phyloP scores from a whole-genome alignment of 2,888 invertebrate species.

The Halictus quadricinctus region DNA sequence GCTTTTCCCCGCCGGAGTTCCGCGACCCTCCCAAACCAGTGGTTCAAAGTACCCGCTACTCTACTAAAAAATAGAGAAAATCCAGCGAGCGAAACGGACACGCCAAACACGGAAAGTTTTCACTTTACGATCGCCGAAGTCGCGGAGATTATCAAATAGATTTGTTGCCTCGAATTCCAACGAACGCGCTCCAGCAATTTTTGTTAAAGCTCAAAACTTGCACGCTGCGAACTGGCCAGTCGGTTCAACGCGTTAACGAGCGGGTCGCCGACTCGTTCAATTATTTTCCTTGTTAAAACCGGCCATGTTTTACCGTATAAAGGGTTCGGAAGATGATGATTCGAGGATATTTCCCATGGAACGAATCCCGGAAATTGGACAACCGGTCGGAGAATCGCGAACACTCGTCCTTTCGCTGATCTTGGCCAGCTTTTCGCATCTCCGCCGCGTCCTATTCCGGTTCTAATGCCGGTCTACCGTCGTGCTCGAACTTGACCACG shows the following conservation, averaged over 20 bases:
- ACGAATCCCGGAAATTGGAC: slow-evolving; percentile 5
- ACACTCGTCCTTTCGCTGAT: slow-evolving; percentile 53
- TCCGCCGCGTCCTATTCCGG: slow-evolving; percentile 45
- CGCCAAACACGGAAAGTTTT: not conserved
- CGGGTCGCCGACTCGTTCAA: not conserved
- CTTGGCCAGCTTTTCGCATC: slow-evolving; percentile 53
- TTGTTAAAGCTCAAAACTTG: not conserved
- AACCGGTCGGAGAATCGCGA: not conserved
- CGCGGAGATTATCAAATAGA: not conserved
- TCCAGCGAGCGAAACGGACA: not conserved
- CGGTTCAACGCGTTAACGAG: not conserved
- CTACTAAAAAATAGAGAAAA: not conserved
- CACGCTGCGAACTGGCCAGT: not conserved
- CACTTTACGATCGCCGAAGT: not conserved
- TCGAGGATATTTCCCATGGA: slow-evolving; percentile 7
- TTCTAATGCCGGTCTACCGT: slow-evolving; percentile 45
- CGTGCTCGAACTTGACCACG: slow-evolving; percentile 64
- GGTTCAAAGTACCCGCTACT: not conserved
- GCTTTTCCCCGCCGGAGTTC: not conserved
- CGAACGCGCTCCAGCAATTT: not conserved
- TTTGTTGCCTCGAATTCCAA: not conserved
- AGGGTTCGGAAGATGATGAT: not conserved
- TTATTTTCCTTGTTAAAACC: slow-evolving; percentile 5
- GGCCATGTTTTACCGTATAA: not conserved
- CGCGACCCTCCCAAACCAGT: not conserved